phyloP scores from a whole-genome alignment of 2,797 vertebrate species.

The Ammospiza maritima region DNA sequence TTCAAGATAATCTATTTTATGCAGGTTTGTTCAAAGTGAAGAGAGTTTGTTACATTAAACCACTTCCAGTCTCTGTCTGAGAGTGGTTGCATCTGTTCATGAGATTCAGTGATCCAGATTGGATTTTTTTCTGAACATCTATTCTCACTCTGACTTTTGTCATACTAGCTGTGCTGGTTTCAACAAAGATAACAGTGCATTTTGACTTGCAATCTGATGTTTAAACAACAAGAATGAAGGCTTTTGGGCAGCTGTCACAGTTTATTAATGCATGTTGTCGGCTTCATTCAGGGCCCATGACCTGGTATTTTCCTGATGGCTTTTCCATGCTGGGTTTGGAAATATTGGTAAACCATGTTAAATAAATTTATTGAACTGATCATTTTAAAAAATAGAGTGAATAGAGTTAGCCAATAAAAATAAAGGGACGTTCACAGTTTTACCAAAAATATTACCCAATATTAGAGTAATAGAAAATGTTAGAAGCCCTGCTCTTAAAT shows the following conservation, averaged over 20 bases:
- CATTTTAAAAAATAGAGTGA: constrained; percentile 44
- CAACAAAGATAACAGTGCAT: constrained; percentile 84
- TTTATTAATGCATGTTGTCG: constrained; percentile 85
- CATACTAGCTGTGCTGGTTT: constrained; percentile 82
- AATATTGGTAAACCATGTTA: constrained; percentile 69
- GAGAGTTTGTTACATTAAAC: background rate
- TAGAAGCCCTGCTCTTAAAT: constrained; percentile 56
- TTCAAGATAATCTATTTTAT: background rate
- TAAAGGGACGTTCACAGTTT: constrained; percentile 34
- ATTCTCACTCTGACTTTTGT: constrained; percentile 69
- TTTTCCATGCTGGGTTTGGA: constrained; percentile 70
- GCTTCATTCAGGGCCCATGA: constrained; percentile 83
- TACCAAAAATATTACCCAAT: constrained; percentile 47
- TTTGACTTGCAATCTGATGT: constrained; percentile 81
- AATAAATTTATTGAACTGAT: constrained; percentile 51
- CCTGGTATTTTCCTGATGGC: constrained; percentile 57
- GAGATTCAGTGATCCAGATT: constrained; percentile 61
- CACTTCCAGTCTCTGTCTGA: background rate
- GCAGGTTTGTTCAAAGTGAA: background rate
- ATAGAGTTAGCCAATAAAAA: constrained; percentile 78
- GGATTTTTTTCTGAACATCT: constrained; percentile 68
- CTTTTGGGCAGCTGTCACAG: constrained; percentile 85
- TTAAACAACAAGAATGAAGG: constrained; percentile 86
- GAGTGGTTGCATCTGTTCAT: background rate
- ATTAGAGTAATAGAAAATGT: constrained; percentile 53